A percentile compares a stretch with the other conserved stretches of the same genome.
phyloP scores from a whole-genome alignment of 1,140 invertebrate genomes.

The Lucilia cuprina region DNA sequence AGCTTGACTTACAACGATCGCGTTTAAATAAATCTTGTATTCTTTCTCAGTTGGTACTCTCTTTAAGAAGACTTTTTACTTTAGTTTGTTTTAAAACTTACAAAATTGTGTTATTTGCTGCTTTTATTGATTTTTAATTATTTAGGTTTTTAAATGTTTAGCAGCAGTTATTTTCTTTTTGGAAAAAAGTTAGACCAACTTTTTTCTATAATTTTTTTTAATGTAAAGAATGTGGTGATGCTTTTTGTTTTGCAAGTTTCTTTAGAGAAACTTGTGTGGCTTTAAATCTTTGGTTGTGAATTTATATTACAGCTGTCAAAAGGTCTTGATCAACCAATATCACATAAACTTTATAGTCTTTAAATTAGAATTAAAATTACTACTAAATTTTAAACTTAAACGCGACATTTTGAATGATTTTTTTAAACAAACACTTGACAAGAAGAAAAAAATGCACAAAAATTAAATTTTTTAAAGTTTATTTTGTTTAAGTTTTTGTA shows the following conservation, averaged over 20 bases:
- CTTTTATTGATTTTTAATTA: too few species aligned
- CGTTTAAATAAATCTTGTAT: too few species aligned
- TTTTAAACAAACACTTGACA: neutral
- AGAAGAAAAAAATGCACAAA: neutral
- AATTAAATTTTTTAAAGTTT: neutral
- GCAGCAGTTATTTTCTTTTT: neutral
- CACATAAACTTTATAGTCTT: constrained; percentile 61
- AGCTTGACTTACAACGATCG: too few species aligned
- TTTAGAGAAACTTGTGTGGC: neutral
- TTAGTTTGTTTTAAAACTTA: neutral
- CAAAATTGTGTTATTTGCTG: too few species aligned
- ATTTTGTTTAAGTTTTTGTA: neutral
- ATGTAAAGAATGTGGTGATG: neutral
- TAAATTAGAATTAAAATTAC: constrained; percentile 49
- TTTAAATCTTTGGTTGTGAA: neutral
- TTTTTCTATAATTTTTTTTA: neutral
- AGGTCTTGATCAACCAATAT: constrained; percentile 34
- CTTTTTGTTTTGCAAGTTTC: neutral
- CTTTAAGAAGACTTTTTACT: neutral
- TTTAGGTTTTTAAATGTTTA: neutral
- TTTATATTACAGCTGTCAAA: neutral
- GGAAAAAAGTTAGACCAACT: too few species aligned
- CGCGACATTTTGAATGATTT: constrained; percentile 49
- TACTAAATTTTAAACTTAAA: constrained; percentile 53
- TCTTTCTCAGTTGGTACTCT: neutral